Percentiles rank a stretch among this genome's conserved stretches.
Conservation (phyloP, 2,797 vertebrate genomes). For the Aulostomus chinensis region DNA sequence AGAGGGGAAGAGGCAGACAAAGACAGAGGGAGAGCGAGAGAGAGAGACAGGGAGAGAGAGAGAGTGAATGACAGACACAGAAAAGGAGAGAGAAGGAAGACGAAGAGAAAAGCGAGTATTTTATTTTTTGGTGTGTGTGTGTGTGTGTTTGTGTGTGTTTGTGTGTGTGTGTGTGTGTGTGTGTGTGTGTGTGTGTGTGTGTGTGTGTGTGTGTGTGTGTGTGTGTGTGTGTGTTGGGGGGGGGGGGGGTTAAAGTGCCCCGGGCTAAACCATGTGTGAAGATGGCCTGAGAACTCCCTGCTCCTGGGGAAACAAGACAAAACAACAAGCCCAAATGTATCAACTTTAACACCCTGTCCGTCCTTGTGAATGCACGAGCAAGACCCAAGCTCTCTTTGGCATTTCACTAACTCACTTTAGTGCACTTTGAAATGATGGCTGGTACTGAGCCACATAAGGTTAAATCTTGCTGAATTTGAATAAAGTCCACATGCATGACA, state of each 20-base stretch:
- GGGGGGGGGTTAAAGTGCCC: conserved; percentile 56
- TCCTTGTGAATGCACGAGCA: conserved; percentile 53
- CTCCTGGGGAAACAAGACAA: conserved; percentile 65
- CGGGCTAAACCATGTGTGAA: conserved; percentile 62
- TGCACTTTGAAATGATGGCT: conserved; percentile 27
- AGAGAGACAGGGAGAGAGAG: conserved; percentile 27
- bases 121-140: no score
- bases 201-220: conserved; percentile 18
- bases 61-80: conserved; percentile 31
- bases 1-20: conserved; percentile 21
- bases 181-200: conserved; percentile 22
- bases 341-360: conserved; percentile 63
- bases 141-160: conserved; percentile 21
- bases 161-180: conserved; percentile 17
- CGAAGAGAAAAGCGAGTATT: background rate
- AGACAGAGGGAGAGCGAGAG: conserved; percentile 34
- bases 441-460: conserved; percentile 3
- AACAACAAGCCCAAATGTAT: conserved; percentile 67
- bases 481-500: no score
- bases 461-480: conserved; percentile 11
- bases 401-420: conserved; percentile 46
- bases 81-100: conserved; percentile 22
- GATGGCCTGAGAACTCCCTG: conserved; percentile 63
- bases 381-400: conserved; percentile 53
- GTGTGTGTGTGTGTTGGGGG: conserved; percentile 17